A percentile compares a stretch with the other conserved stretches of the same genome.
phyloP scores from a whole-genome alignment of 2,797 vertebrate species.

The Knipowitschia caucasica region DNA sequence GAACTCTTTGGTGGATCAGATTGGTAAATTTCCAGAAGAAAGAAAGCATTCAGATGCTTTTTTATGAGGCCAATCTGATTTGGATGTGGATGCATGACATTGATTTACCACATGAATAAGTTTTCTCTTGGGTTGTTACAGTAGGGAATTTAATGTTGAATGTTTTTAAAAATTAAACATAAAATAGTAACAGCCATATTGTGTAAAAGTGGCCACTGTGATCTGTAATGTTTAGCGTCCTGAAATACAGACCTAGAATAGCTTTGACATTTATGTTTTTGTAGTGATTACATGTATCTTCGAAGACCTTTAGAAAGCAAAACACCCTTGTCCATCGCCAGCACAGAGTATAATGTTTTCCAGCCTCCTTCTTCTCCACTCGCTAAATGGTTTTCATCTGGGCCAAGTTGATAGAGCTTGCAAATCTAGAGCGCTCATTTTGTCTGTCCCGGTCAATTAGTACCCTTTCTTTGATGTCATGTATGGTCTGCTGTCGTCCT shows the following conservation, averaged over 20 bases:
- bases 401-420: constrained; percentile 43
- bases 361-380: constrained; percentile 50
- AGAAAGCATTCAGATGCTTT: constrained; percentile 53
- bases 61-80: constrained; percentile 27
- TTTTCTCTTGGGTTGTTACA: neutral
- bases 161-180: no score
- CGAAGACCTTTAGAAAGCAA: constrained; percentile 26
- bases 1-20: constrained; percentile 37
- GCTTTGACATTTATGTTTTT: constrained; percentile 31
- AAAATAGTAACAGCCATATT: no score
- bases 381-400: constrained; percentile 75
- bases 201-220: neutral
- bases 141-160: no score
- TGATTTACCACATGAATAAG: constrained; percentile 8
- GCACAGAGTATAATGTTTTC: constrained; percentile 63
- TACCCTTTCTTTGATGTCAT: constrained; percentile 45
- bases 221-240: constrained; percentile 18
- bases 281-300: constrained; percentile 40
- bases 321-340: constrained; percentile 32
- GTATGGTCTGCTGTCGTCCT: constrained; percentile 35
- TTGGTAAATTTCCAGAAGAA: constrained; percentile 55
- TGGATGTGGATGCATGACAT: constrained; percentile 14
- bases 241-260: constrained; percentile 30
- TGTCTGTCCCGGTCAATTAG: constrained; percentile 53
- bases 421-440: constrained; percentile 44